Percentiles rank a stretch among this genome's conserved stretches.
These are phyloP conservation scores for Chaetops frenatus DNA, from an alignment of 2,113 vertebrate species.

Conservation along the genomic window DNA sequence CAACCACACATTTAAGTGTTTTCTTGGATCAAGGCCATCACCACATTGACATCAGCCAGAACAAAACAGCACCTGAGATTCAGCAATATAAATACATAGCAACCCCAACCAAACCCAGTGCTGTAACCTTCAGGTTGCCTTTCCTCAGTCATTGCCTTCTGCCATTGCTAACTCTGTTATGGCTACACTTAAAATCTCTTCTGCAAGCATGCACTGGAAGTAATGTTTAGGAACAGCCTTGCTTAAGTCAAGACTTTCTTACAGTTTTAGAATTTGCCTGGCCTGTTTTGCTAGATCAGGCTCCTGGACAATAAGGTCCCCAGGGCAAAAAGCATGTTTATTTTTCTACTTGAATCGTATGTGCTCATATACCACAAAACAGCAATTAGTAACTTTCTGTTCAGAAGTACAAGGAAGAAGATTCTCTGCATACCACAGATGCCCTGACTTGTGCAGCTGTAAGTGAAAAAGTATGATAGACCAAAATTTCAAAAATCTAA, in stretches of 20 bases:
- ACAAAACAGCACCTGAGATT: slow-evolving; percentile 27
- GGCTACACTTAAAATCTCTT: background rate
- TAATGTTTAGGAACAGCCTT: background rate
- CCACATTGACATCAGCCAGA: background rate
- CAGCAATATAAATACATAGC: slow-evolving; percentile 3
- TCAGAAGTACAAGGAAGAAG: background rate
- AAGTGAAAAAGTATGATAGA: background rate
- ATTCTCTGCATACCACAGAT: background rate
- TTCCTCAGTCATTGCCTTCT: background rate
- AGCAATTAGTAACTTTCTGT: background rate
- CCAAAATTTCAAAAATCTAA: background rate
- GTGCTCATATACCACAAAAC: background rate
- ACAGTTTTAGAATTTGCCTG: background rate
- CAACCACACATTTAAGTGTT: background rate
- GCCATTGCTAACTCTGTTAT: background rate
- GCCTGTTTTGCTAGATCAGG: slow-evolving; percentile 9
- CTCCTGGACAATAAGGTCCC: background rate
- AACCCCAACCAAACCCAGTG: background rate
- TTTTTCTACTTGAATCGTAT: slow-evolving; percentile 7
- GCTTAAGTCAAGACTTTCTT: background rate
- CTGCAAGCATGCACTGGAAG: background rate
- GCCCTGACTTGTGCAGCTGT: background rate
- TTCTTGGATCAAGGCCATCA: slow-evolving; percentile 24
- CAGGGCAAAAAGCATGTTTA: background rate
- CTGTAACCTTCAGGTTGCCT: slow-evolving; percentile 46